These are phyloP conservation scores for Argyra leucocephala DNA, from an alignment of 2,888 invertebrate species.

Conservation along the genomic window DNA sequence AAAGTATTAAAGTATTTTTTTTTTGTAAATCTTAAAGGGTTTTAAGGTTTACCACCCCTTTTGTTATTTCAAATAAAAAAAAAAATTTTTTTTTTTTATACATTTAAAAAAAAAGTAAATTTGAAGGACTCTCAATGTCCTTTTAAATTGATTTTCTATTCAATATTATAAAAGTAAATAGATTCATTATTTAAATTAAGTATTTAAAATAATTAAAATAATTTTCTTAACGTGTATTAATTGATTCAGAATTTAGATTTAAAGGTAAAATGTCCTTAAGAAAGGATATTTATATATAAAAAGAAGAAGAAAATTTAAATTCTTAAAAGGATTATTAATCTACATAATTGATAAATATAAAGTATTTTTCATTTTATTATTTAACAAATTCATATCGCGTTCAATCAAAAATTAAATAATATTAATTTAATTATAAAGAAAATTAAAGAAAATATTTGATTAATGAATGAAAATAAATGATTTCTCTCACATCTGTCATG, in stretches of 20 bases:
- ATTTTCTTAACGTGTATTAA: too few relatives aligned
- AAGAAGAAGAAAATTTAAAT: background rate
- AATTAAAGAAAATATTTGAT: background rate
- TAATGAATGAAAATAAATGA: background rate
- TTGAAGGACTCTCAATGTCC: slow-evolving; percentile 2
- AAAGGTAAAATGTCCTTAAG: too few relatives aligned
- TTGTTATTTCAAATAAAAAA: background rate
- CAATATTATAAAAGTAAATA: background rate
- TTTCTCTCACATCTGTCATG: background rate
- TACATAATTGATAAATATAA: background rate
- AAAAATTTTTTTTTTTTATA: too few relatives aligned
- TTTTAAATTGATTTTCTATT: background rate
- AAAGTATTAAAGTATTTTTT: too few relatives aligned
- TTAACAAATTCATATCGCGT: background rate
- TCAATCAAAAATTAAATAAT: too few relatives aligned
- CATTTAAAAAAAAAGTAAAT: too few relatives aligned
- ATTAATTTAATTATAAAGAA: background rate
- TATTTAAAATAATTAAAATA: too few relatives aligned
- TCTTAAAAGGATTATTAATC: background rate
- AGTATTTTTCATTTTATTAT: too few relatives aligned
- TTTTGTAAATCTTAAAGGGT: background rate
- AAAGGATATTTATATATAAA: background rate
- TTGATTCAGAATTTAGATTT: too few relatives aligned
- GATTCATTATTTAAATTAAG: background rate
- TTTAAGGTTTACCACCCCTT: slow-evolving; percentile 2